phyloP scores from a whole-genome alignment of 2,888 invertebrate species.

The Coelinius sp. region DNA sequence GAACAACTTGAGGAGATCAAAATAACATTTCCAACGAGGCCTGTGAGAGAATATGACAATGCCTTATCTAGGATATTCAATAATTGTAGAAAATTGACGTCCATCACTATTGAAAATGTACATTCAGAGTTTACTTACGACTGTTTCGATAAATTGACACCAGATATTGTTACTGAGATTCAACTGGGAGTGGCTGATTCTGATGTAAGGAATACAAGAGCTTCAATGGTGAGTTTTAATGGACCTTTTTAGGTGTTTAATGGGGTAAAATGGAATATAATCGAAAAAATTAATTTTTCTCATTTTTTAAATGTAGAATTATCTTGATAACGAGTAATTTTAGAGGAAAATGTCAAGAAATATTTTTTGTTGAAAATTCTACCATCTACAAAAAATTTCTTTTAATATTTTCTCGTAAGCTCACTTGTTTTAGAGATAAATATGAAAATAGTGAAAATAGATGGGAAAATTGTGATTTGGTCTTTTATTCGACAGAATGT shows the following conservation, averaged over 20 bases:
- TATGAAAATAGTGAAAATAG: neutral
- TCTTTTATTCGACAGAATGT: neutral
- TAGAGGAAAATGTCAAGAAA: too few relatives aligned
- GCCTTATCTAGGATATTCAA: neutral
- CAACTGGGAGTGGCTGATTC: conserved; percentile 10
- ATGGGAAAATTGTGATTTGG: neutral
- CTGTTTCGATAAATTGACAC: neutral
- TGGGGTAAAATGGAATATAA: too few relatives aligned
- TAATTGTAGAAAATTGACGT: neutral
- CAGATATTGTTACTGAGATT: conserved; percentile 3
- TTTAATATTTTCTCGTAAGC: too few relatives aligned
- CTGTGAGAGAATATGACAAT: neutral
- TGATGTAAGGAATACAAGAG: conserved; percentile 11
- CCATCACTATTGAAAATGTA: neutral
- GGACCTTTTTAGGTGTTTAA: too few relatives aligned
- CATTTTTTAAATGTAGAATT: too few relatives aligned
- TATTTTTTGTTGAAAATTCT: too few relatives aligned
- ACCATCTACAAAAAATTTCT: too few relatives aligned
- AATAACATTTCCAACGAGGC: neutral
- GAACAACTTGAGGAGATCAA: conserved; percentile 2
- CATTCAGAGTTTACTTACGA: conserved; percentile 12
- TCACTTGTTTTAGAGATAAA: too few relatives aligned
- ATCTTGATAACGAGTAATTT: too few relatives aligned
- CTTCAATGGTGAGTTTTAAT: conserved; percentile 14
- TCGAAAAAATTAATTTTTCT: too few relatives aligned